A percentile compares a stretch with the other conserved stretches of the same genome.
phyloP scores from a whole-genome alignment of 2,888 invertebrate species.

The Mimumesa dahlbomi region DNA sequence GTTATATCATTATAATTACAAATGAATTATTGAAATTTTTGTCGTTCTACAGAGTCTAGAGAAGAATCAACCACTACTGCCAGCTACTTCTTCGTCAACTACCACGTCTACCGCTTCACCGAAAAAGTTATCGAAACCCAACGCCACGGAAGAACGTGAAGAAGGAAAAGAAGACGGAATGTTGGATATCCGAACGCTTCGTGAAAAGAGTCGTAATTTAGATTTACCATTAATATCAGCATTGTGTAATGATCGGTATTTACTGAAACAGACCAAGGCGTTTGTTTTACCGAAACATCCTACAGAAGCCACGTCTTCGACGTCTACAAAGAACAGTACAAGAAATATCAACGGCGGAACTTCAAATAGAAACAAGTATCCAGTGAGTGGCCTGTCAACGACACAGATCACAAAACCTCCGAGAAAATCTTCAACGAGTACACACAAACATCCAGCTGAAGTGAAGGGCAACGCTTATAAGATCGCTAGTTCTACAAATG shows the following conservation, averaged over 20 bases:
- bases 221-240: conserved; percentile 96
- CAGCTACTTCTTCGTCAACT: conserved; percentile 60
- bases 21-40: not conserved
- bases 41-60: conserved; percentile 72
- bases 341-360: conserved; percentile 59
- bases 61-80: conserved; percentile 75
- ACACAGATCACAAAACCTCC: conserved; percentile 83
- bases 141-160: conserved; percentile 43
- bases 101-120: conserved; percentile 56
- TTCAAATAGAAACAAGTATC: conserved; percentile 83
- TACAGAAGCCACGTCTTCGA: conserved; percentile 66
- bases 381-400: conserved; percentile 85
- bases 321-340: conserved; percentile 56
- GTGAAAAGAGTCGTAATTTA: conserved; percentile 93
- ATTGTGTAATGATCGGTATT: conserved; percentile 94
- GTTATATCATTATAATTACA: not conserved
- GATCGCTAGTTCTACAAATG: conserved; percentile 53
- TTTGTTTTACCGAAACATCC: conserved; percentile 89
- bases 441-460: conserved; percentile 89
- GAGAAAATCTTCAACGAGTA: conserved; percentile 83
- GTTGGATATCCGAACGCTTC: conserved; percentile 90
- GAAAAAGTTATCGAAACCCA: conserved; percentile 47
- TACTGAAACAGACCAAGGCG: conserved; percentile 93
- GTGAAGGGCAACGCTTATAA: conserved; percentile 78
- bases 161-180: conserved; percentile 75